Base-by-base conservation (phyloP, 2,797 vertebrate species). In the Aeoliscus strigatus region DNA sequence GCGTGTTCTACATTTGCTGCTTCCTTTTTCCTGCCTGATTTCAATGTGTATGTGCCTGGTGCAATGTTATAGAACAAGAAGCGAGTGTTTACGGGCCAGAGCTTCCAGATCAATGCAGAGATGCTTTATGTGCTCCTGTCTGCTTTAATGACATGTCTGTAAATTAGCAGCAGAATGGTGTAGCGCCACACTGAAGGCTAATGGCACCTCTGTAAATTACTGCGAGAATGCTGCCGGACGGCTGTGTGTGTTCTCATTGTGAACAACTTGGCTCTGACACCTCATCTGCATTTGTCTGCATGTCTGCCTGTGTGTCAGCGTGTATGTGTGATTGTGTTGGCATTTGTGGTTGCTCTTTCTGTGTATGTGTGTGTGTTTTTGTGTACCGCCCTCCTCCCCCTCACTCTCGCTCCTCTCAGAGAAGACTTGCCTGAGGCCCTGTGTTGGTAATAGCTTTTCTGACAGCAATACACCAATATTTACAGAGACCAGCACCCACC, bases 401-500 rank as follows among this genome's bases (percentile, higher is more conserved):
- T 59, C 39, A 11, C 60, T 46, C 61, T 64, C 54, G 7, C 65
- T 81, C 62, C 75, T 66, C 75, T 75, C 69, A 72, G 80, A 80
- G 80, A 87, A 85, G 82, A 82, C 75, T 80, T 57, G 82, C 86
- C 82, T 6, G 54, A 56, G 83, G 85, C 77, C 68, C 64, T 47
- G 60, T 64, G 74, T 85, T 80, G 78, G 86, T 87, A 85, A 88
- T 88, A 83, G 83, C 83, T 87, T 88, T 86, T 85, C 87, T 84
- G 85, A 87, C 86, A 88, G 78, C 81, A 83, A 87, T 83, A 86
- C 84, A 82, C 81, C 84, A 86, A 87, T 86, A 87, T 88, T 87
- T 87, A 83, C 79, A 78, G 77, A 84, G 79, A 74, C 77, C 78
- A 63, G 72, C 75, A 76, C 74, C 73, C 68, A 69, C 79, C 60